Evolutionary conservation across 2,113 vertebrate species (phyloP).

Genomic region (Puffinus mauretanicus): DNA sequence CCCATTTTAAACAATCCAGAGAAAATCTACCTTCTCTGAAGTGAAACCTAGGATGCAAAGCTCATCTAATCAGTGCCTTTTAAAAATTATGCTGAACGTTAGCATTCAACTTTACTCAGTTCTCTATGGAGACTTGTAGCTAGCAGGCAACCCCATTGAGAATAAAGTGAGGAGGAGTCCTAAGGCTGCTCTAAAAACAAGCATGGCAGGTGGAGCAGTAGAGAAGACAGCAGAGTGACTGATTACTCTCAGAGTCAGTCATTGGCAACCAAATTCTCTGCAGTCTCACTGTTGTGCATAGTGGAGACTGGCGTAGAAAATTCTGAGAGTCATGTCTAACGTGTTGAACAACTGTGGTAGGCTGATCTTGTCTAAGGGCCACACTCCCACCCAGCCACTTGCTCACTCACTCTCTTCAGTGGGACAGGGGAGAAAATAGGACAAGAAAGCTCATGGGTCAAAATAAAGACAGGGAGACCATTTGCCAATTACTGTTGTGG

Average conservation of each 20-base stretch:
- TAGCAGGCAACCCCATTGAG: background rate
- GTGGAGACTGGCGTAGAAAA: background rate
- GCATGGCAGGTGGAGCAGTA: background rate
- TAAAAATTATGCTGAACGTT: background rate
- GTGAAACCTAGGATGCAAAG: background rate
- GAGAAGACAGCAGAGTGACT: background rate
- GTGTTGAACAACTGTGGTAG: accelerated
- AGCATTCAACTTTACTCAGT: background rate
- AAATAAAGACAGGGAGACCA: background rate
- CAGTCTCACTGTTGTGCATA: background rate
- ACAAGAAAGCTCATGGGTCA: background rate
- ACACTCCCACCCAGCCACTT: background rate
- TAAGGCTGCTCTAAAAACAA: background rate
- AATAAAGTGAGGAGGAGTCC: background rate
- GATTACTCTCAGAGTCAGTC: background rate
- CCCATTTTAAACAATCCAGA: background rate
- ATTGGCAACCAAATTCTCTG: background rate
- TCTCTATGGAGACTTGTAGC: background rate
- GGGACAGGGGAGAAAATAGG: background rate
- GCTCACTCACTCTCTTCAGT: background rate
- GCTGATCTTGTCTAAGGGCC: background rate
- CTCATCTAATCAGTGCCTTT: background rate
- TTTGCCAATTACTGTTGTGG: background rate
- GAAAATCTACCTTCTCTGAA: background rate
- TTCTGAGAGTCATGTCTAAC: background rate